Evolutionary conservation across 2,113 vertebrate species (phyloP).

Genomic region (Notechis scutatus): DNA sequence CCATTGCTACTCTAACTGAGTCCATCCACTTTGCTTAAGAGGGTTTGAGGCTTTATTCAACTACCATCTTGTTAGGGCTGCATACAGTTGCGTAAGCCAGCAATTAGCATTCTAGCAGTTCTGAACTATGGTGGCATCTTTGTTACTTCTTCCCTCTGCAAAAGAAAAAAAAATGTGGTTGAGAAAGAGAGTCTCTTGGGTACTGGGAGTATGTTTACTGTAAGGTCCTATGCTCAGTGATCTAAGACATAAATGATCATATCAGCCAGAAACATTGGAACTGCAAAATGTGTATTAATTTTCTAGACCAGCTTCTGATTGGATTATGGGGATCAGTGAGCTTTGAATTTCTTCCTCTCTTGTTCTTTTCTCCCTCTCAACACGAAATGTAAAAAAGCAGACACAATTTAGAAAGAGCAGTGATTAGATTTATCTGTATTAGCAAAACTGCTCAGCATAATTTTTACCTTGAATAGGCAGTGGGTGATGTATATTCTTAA

Average conservation of each 20-base stretch:
- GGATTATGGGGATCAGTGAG: neutral
- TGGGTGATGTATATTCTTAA: neutral
- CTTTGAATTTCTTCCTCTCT: neutral
- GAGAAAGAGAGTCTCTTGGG: neutral
- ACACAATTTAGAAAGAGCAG: neutral
- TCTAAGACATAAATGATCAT: neutral
- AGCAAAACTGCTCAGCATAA: neutral
- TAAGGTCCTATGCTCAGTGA: neutral
- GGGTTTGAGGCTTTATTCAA: neutral
- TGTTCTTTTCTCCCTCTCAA: neutral
- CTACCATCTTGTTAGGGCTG: neutral
- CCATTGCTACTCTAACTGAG: neutral
- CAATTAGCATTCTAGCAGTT: neutral
- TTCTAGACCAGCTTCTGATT: neutral
- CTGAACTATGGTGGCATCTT: neutral
- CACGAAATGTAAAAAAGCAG: neutral
- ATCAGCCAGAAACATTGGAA: neutral
- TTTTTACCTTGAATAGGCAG: neutral
- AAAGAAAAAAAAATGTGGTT: neutral
- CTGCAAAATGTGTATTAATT: neutral
- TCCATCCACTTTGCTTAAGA: neutral
- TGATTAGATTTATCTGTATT: neutral
- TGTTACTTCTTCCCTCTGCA: neutral
- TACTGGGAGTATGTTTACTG: neutral
- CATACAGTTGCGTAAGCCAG: neutral